Conservation (phyloP, 2,113 vertebrate species). For the Oriolus oriolus region DNA sequence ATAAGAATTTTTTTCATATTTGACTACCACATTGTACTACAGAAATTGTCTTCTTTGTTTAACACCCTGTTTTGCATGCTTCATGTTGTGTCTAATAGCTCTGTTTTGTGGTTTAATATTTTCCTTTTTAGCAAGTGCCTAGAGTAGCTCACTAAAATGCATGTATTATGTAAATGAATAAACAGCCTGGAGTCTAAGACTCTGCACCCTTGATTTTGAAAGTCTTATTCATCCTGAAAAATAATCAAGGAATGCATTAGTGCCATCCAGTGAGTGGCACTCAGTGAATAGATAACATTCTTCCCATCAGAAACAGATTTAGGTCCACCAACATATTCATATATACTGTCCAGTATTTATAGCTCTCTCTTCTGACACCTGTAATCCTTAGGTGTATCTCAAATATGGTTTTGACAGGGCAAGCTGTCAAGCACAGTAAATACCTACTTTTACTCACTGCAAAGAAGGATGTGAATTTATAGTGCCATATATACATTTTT, state of each 20-base stretch:
- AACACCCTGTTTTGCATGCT: rapidly evolving
- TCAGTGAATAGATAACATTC: neutral
- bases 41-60: neutral
- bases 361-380: neutral
- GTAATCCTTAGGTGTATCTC: neutral
- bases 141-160: neutral
- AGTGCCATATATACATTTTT: neutral
- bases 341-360: neutral
- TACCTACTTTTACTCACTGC: neutral
- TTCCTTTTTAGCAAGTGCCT: neutral
- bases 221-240: neutral
- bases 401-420: neutral
- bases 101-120: neutral
- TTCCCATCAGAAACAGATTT: neutral
- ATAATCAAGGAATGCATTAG: neutral
- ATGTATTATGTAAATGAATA: neutral
- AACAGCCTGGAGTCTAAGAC: neutral
- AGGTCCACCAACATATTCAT: neutral
- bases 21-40: no score
- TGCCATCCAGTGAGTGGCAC: neutral
- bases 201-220: neutral
- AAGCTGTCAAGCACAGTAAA: neutral
- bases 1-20: neutral
- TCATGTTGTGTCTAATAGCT: neutral
- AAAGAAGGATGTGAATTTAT: neutral